Percentiles rank a stretch among this genome's conserved stretches.
Conservation (phyloP, 53 echinoderm and acorn worm genomes). For the Holothuria leucospilota region DNA sequence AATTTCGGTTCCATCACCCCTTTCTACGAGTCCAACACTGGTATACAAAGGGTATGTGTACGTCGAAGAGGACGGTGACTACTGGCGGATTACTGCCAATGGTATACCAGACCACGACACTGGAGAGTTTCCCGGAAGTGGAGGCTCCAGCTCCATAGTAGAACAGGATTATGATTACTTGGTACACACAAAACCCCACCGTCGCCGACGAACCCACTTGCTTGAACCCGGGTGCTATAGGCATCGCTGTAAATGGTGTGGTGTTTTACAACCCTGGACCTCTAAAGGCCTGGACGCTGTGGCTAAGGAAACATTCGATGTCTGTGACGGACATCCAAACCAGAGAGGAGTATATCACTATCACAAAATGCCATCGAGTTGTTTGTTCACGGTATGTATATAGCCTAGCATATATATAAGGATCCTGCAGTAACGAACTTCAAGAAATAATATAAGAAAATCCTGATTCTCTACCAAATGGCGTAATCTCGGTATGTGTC, state of each 20-base stretch:
- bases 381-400: slow-evolving; percentile 48
- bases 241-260: slow-evolving; percentile 73
- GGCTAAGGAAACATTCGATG: slow-evolving; percentile 66
- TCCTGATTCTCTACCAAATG: too few species aligned
- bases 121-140: slow-evolving; percentile 40
- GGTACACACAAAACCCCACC: slow-evolving; percentile 64
- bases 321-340: slow-evolving; percentile 83
- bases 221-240: slow-evolving; percentile 68
- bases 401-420: too few species aligned
- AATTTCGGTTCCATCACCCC: not conserved
- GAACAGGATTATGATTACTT: slow-evolving; percentile 42
- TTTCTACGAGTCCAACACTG: slow-evolving; percentile 65
- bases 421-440: too few species aligned
- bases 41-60: slow-evolving; percentile 57
- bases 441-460: too few species aligned
- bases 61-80: slow-evolving; percentile 45
- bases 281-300: slow-evolving; percentile 72
- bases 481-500: too few species aligned
- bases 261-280: slow-evolving; percentile 83
- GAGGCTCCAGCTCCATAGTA: slow-evolving; percentile 45
- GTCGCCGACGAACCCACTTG: slow-evolving; percentile 42
- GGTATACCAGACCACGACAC: slow-evolving; percentile 79
- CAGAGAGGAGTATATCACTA: slow-evolving; percentile 71
- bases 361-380: slow-evolving; percentile 72
- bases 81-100: slow-evolving; percentile 60